Percentiles rank a stretch among this genome's conserved stretches.
Conservation (phyloP, 1,140 invertebrate genomes). For the Brachionus calyciflorus region DNA sequence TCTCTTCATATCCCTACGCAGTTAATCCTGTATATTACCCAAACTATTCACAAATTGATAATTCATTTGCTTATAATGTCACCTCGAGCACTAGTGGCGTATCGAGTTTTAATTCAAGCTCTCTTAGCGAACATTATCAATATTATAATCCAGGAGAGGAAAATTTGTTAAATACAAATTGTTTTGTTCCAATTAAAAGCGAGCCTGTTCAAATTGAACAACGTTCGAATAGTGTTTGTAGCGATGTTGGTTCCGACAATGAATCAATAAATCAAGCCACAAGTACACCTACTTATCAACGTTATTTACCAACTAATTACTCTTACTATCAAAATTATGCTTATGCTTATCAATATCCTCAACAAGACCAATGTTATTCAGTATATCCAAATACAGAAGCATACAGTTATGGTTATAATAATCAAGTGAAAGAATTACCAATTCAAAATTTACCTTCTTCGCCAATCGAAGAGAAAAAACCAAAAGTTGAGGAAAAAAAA, state of each 20-base stretch:
- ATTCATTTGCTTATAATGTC: neutral
- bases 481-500: neutral
- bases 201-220: neutral
- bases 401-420: too few species aligned
- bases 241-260: constrained; percentile 5
- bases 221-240: constrained; percentile 24
- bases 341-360: constrained; percentile 7
- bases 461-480: neutral
- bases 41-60: neutral
- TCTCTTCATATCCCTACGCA: neutral
- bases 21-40: neutral
- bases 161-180: neutral
- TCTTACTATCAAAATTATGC: neutral
- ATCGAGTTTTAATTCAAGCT: constrained; percentile 12
- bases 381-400: neutral
- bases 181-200: neutral
- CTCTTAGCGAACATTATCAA: neutral
- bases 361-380: neutral
- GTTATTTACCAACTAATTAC: constrained; percentile 21
- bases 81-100: constrained; percentile 21
- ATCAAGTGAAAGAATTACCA: too few species aligned
- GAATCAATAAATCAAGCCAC: neutral
- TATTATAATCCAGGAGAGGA: neutral
- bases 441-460: too few species aligned
- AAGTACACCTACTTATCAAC: constrained; percentile 7